Base-by-base conservation (phyloP, 2,888 invertebrate genomes). In the Ochropleura plecta region DNA sequence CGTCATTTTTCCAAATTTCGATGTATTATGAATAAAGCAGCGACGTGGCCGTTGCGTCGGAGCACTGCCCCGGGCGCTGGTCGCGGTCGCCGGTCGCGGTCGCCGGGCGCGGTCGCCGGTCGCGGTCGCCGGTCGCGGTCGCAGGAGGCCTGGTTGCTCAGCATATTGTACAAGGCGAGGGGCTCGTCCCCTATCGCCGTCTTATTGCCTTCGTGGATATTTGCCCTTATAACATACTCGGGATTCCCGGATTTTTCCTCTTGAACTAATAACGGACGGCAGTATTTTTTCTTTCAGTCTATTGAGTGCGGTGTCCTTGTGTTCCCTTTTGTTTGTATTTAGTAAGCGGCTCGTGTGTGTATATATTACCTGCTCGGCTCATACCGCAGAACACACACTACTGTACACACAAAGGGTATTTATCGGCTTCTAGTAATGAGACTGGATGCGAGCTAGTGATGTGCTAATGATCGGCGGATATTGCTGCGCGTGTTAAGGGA, bases 181-280 rank as follows among this genome's bases (percentile, higher is more conserved):
- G 20, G 60, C 14, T 65, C 73, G 53, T n/a, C 59, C 42, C 59
- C 74, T 74, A 48, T 74, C 74, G 65, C 57, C 83, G 70, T 73
- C 73, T 79, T 86, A 86, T 86, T 86, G 82, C 82, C 79, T 86
- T 84, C 73, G 71, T 76, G 73, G 78, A 82, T 86, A 78, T 86
- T 85, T 86, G 81, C 78, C 69, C 74, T 63, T 80, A 71, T 83
- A 82, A 82, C 78, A 82, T 82, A 82, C 72, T 82, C 70, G 74
- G 60, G 63, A 83, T 82, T 85, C 82, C 53, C 51, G 65, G 57
- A 64, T 64, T 80, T 70, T 85, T 70, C 60, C 65, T 64, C 62
- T 68, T 40, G 65, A 83, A 79, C 76, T 79, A 83, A 86, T 86
- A 86, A 76, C 70, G 65, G 64, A 59, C 60, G 65, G 42, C 67